These are phyloP conservation scores for Marisa cornuarietis DNA, from an alignment of 1,140 invertebrate species.

Conservation along the genomic window DNA sequence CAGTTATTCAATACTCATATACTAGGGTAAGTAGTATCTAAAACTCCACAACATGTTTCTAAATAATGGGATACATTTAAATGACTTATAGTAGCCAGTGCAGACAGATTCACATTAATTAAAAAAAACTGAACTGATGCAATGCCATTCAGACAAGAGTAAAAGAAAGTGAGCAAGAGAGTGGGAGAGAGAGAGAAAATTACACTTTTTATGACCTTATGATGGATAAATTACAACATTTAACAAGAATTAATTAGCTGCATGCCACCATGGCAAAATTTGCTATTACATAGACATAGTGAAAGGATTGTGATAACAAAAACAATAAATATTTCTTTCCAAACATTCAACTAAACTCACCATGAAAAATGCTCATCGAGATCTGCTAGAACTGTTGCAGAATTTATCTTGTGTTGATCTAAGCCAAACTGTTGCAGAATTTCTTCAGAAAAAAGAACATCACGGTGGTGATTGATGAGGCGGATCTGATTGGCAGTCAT, in stretches of 20 bases:
- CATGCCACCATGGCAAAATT: too few relatives aligned
- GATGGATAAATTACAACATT: too few relatives aligned
- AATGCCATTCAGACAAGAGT: too few relatives aligned
- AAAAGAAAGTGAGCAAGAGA: not conserved
- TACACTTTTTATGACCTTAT: too few relatives aligned
- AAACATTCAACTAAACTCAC: constrained; percentile 62
- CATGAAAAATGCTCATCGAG: constrained; percentile 89
- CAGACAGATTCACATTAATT: too few relatives aligned
- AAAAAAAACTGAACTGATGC: too few relatives aligned
- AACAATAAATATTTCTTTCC: not conserved
- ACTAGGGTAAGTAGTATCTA: too few relatives aligned
- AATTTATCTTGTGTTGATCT: constrained; percentile 82
- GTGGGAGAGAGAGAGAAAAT: not conserved
- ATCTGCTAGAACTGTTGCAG: constrained; percentile 84
- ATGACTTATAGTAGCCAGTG: too few relatives aligned
- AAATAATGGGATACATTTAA: too few relatives aligned
- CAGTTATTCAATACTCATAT: too few relatives aligned
- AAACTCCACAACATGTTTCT: too few relatives aligned
- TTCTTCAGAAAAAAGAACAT: constrained; percentile 77
- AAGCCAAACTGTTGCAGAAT: constrained; percentile 74
- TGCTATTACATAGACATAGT: not conserved
- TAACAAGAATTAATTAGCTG: too few relatives aligned
- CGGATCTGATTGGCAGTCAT: constrained; percentile 92
- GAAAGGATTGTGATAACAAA: not conserved
- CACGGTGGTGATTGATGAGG: constrained; percentile 82